Conservation (phyloP, 1,140 invertebrate species). For the Pseudomyrmex cubaensis region DNA sequence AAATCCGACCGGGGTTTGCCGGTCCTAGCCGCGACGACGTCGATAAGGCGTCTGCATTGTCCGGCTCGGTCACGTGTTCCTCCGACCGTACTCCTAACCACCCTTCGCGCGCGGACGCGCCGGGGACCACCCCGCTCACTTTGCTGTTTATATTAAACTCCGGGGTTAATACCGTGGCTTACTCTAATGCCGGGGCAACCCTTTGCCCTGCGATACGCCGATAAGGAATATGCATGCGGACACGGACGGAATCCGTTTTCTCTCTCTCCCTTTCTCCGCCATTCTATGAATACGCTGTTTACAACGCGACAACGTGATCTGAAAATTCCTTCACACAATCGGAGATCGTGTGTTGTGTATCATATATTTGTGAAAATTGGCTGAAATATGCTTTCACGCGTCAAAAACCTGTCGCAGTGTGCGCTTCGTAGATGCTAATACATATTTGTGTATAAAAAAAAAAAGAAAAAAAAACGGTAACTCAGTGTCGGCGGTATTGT, state of each 20-base stretch:
- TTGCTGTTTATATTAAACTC: constrained; percentile 83
- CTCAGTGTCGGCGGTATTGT: too few relatives aligned
- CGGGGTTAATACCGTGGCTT: constrained; percentile 82
- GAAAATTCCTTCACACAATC: neutral
- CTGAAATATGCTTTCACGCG: too few relatives aligned
- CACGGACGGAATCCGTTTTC: constrained; percentile 26
- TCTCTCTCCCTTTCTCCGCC: neutral
- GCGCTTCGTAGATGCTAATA: neutral
- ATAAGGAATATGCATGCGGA: constrained; percentile 82
- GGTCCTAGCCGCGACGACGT: constrained; percentile 66
- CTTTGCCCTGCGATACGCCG: constrained; percentile 82
- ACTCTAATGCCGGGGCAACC: constrained; percentile 82
- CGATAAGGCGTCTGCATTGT: constrained; percentile 81
- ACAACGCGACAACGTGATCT: constrained; percentile 2
- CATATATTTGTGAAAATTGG: too few relatives aligned
- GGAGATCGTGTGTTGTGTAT: neutral
- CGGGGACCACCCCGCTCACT: constrained; percentile 38
- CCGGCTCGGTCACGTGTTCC: constrained; percentile 77
- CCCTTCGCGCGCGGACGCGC: constrained; percentile 37
- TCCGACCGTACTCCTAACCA: constrained; percentile 46
- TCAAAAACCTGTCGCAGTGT: neutral
- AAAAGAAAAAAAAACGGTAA: too few relatives aligned
- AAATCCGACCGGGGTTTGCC: constrained; percentile 28
- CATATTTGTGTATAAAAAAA: too few relatives aligned
- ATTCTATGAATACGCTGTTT: constrained; percentile 30